These are phyloP conservation scores for Fulica atra DNA, from an alignment of 2,113 vertebrate genomes.

Conservation along the genomic window DNA sequence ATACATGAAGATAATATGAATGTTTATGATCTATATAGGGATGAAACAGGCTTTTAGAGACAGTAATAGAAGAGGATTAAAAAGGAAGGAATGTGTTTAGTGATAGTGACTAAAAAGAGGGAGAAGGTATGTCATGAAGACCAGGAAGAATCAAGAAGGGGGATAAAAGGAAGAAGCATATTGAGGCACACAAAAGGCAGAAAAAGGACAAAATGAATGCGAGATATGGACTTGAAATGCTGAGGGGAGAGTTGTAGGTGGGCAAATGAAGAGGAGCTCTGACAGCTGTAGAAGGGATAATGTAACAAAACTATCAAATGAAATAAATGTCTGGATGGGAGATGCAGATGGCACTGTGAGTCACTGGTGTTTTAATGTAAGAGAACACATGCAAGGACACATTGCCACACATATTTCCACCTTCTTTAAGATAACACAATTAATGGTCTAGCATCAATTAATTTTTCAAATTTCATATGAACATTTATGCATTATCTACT, in stretches of 20 bases:
- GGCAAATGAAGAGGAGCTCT: neutral
- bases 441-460: neutral
- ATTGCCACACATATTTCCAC: slow-evolving; percentile 13
- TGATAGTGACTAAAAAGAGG: neutral
- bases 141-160: neutral
- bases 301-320: neutral
- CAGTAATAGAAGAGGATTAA: slow-evolving; percentile 1
- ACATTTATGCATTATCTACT: neutral
- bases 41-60: slow-evolving; percentile 21
- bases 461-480: neutral
- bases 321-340: slow-evolving; percentile 13
- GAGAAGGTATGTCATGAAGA: slow-evolving; percentile 18
- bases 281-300: neutral
- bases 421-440: slow-evolving; percentile 20
- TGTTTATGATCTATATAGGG: neutral
- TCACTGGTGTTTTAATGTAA: slow-evolving; percentile 5
- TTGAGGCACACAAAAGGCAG: neutral
- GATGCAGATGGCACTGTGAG: slow-evolving; percentile 51
- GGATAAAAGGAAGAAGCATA: slow-evolving; percentile 36
- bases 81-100: neutral
- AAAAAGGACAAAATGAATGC: neutral
- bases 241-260: neutral
- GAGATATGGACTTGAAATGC: neutral
- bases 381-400: slow-evolving; percentile 48
- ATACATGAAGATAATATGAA: neutral